Conservation (phyloP, 2,888 invertebrate species). For the Strigamia maritima region DNA sequence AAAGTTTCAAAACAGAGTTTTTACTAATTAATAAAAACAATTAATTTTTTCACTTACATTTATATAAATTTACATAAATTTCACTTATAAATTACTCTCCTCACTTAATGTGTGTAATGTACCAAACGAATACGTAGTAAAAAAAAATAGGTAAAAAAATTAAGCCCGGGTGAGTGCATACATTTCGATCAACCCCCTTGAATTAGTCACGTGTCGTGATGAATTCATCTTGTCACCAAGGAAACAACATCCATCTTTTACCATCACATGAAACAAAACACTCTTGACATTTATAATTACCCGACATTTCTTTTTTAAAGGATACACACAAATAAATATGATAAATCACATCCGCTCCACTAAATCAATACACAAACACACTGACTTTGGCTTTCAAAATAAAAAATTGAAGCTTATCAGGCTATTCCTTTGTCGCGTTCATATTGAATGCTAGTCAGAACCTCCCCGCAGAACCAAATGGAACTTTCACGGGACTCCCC, state of each 20-base stretch:
- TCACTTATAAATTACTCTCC: background rate
- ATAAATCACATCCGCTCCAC: slow-evolving; percentile 18
- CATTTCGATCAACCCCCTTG: background rate
- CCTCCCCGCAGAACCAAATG: slow-evolving; percentile 13
- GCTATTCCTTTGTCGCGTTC: slow-evolving; percentile 24
- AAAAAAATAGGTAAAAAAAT: background rate
- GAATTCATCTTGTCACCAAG: slow-evolving; percentile 34
- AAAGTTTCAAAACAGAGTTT: too few relatives aligned
- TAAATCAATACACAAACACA: background rate
- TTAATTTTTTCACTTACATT: background rate
- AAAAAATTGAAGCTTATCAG: background rate
- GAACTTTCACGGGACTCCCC: slow-evolving; percentile 32
- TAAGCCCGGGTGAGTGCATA: background rate
- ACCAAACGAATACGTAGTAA: background rate
- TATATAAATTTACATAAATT: background rate
- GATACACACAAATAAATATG: background rate
- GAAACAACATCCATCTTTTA: slow-evolving; percentile 27
- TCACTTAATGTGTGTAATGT: background rate
- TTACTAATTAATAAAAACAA: too few relatives aligned
- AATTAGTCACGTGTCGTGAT: slow-evolving; percentile 29
- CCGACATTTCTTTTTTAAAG: background rate
- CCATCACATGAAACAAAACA: background rate
- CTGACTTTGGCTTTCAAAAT: background rate
- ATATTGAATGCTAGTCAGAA: background rate
- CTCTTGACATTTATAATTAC: slow-evolving; percentile 6